Base-by-base conservation (phyloP, 2,113 vertebrate species). In the Strigops habroptila region DNA sequence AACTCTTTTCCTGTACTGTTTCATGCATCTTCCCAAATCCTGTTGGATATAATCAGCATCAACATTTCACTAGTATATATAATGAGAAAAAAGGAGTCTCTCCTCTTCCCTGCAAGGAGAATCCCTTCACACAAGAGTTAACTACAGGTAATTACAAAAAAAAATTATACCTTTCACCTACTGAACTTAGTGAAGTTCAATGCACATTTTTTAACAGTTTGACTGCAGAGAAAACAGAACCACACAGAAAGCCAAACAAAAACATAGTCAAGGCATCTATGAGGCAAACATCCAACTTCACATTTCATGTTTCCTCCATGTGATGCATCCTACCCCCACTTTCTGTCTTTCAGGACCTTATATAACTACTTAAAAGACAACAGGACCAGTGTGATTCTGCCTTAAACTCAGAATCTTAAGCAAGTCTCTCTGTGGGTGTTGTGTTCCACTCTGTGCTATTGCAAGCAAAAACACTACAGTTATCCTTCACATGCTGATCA, bases 271-370 rank as follows among this genome's bases (percentile, higher is more conserved):
- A 76, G 80, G 69, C 63, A 76, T 82, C 35, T 4, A 59, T 27
- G 43, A 91, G 95, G 78, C 85, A 93, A 46, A 74, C 78, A 46
- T 69, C 74, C 88, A 95, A n/a, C 59, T 90, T 74, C 85, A 73
- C 77, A 43, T 68, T 68, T 55, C 67, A 80, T 53, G 82, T 57
- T 79, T 94, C 76, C 76, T 86, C 71, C 80, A 82, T 16, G 55
- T 35, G 62, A 71, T 30, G 43, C 2, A 71, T 71, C 76, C 62
- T 60, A 67, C 76, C 62, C 51, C 33, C 65, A 67, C 84, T 94
- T 65, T 84, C 75, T 86, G 83, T 70, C 84, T 86, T 78, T n/a
- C 67, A 57, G 84, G 76, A 86, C 76, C 71, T 93, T 78, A 70
- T 48, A 10, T 59, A 89, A 80, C 67, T 89, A 75, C 14, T 48